Conservation (phyloP, 2,113 vertebrate genomes). For the Cynopterus brachyotis region DNA sequence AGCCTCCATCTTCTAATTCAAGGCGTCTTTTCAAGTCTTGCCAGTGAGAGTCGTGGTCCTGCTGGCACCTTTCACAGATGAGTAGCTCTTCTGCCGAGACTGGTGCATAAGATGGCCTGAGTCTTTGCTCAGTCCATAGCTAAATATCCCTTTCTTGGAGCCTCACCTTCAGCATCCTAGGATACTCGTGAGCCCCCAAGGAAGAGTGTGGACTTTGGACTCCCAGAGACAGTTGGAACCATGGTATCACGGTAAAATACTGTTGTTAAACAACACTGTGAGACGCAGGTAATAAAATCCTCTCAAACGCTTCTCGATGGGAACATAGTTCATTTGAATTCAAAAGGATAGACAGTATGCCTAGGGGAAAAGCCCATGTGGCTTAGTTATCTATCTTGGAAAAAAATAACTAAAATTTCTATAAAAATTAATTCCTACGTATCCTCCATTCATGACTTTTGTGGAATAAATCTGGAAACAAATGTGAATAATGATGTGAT, state of each 20-base stretch:
- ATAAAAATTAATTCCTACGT: neutral
- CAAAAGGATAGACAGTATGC: neutral
- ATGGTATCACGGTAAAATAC: rapidly evolving
- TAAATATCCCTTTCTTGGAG: neutral
- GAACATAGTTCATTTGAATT: neutral
- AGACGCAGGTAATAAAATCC: too few species aligned
- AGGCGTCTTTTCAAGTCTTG: neutral
- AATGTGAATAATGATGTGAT: neutral
- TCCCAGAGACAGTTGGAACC: neutral
- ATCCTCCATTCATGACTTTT: neutral
- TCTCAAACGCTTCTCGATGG: neutral
- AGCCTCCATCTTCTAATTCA: neutral
- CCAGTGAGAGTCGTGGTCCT: neutral
- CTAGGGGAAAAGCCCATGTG: neutral
- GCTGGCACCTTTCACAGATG: neutral
- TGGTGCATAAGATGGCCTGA: neutral
- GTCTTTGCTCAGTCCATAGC: neutral
- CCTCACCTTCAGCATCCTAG: neutral
- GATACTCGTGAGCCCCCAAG: neutral
- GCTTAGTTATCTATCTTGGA: neutral
- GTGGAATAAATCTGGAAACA: neutral
- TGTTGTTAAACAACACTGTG: neutral
- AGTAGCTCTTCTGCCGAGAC: neutral
- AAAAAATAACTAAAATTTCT: neutral
- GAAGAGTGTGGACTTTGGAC: neutral